A percentile compares a stretch with the other conserved stretches of the same genome.
phyloP scores from a whole-genome alignment of 2,888 invertebrate species.

The Melitaea athalia region DNA sequence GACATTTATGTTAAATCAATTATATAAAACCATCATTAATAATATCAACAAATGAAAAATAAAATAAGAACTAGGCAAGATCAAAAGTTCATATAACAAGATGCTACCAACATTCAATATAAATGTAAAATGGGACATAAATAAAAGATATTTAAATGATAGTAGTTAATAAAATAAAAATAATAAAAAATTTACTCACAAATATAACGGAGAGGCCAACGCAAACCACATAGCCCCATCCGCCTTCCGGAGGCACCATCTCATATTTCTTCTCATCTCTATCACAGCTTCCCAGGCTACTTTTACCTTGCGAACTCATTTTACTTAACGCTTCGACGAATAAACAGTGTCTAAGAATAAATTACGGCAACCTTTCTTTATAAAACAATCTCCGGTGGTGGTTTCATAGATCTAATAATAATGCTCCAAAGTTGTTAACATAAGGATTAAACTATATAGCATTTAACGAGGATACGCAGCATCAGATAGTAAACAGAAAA shows the following conservation, averaged over 20 bases:
- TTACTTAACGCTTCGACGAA: conserved; percentile 33
- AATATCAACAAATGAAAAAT: too few relatives aligned
- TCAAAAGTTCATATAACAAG: too few relatives aligned
- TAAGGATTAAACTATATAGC: conserved; percentile 60
- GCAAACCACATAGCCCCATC: conserved; percentile 88
- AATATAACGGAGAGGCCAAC: conserved; percentile 85
- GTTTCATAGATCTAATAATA: conserved; percentile 55
- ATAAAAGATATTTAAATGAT: too few relatives aligned
- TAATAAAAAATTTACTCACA: conserved; percentile 76
- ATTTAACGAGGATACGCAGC: conserved; percentile 59
- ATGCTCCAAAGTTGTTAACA: conserved; percentile 59
- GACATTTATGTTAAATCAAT: too few relatives aligned
- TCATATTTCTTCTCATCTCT: conserved; percentile 66
- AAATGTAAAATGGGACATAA: too few relatives aligned
- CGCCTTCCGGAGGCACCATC: conserved; percentile 84
- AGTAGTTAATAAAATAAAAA: neutral
- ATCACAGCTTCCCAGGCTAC: conserved; percentile 49
- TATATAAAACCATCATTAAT: too few relatives aligned
- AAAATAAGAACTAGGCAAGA: too few relatives aligned
- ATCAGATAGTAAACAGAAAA: conserved; percentile 54
- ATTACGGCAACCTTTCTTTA: conserved; percentile 43
- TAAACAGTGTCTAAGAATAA: conserved; percentile 39
- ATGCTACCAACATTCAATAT: too few relatives aligned
- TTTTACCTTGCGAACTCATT: conserved; percentile 55
- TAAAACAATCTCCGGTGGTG: conserved; percentile 52